Conservation (phyloP, 2,113 vertebrate genomes). For the Atractosteus spatula region DNA sequence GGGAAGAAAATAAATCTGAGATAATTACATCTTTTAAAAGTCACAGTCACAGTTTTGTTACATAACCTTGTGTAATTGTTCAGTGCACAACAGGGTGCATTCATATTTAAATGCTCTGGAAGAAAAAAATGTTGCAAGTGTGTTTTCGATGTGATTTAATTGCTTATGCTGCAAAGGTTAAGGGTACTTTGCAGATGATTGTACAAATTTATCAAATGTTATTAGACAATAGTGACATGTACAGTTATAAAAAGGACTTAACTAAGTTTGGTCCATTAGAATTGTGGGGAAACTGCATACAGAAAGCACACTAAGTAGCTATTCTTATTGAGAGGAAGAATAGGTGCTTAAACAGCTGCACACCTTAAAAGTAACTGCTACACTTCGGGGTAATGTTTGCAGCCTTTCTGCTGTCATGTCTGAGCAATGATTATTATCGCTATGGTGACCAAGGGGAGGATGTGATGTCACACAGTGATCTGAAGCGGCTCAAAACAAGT, state of each 20-base stretch:
- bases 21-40: too few relatives aligned
- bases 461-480: slow-evolving; percentile 55
- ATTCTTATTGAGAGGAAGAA: background rate
- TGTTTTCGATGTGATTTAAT: too few relatives aligned
- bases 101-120: too few relatives aligned
- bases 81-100: too few relatives aligned
- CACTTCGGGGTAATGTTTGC: slow-evolving; percentile 16
- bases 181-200: background rate
- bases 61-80: too few relatives aligned
- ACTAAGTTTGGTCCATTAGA: background rate
- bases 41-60: too few relatives aligned
- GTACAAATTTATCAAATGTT: background rate
- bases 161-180: too few relatives aligned
- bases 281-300: background rate
- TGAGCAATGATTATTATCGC: slow-evolving; percentile 56
- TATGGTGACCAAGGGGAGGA: slow-evolving; percentile 61
- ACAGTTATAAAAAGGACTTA: background rate
- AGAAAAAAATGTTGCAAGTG: too few relatives aligned
- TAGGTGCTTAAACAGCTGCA: background rate
- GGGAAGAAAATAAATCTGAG: too few relatives aligned
- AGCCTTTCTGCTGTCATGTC: slow-evolving; percentile 37
- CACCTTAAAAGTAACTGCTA: background rate
- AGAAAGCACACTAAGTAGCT: background rate
- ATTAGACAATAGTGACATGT: background rate
- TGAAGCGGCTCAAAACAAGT: slow-evolving; percentile 29